phyloP scores from a whole-genome alignment of 2,797 vertebrate species.

The Rhincodon typus region DNA sequence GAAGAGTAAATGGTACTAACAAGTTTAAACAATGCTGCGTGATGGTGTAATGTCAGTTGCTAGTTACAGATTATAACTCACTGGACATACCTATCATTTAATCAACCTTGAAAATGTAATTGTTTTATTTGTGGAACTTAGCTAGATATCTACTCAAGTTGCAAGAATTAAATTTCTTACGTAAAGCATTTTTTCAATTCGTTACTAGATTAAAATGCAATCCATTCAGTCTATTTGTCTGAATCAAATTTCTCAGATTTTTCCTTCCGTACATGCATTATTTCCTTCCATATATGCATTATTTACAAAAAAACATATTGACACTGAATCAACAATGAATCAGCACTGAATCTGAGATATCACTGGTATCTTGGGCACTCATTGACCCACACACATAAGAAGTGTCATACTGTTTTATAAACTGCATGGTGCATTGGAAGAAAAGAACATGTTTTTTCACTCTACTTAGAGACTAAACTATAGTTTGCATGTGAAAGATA shows the following conservation, averaged over 20 bases:
- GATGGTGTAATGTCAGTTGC: neutral
- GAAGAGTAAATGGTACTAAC: neutral
- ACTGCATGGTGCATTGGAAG: neutral
- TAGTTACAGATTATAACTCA: neutral
- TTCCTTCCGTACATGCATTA: neutral
- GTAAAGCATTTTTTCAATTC: neutral
- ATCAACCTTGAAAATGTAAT: neutral
- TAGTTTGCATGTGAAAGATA: neutral
- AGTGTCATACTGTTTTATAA: neutral
- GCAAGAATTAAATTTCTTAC: neutral
- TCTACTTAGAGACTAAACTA: neutral
- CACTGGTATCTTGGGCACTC: neutral
- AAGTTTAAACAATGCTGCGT: conserved; percentile 23
- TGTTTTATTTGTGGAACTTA: neutral
- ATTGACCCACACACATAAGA: neutral
- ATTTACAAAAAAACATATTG: neutral
- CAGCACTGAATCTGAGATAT: neutral
- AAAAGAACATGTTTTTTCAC: neutral
- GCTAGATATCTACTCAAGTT: neutral
- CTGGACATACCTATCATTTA: neutral
- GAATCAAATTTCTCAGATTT: neutral
- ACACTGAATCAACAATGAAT: neutral
- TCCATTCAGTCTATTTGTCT: neutral
- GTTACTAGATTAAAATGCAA: neutral
- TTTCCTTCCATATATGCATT: neutral